Percentiles rank a stretch among this genome's conserved stretches.
Evolutionary conservation across 53 echinoderm and acorn worm genomes (phyloP).

Genomic region (Paracentrotus lividus): DNA sequence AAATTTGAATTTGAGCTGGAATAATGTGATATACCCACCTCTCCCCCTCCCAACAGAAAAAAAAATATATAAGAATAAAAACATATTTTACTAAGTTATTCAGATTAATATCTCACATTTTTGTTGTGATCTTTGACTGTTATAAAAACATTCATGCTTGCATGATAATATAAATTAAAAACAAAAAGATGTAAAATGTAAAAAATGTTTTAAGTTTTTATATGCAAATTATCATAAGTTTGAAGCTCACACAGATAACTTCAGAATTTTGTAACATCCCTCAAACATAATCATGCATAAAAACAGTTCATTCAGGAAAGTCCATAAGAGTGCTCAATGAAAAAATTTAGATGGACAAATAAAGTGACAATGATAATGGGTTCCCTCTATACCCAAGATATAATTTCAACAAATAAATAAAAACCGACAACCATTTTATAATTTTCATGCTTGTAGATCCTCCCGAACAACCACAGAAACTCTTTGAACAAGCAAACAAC

Average conservation of each 20-base stretch:
- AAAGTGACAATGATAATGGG: not conserved
- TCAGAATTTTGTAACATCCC: not conserved
- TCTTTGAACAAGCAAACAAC: not conserved
- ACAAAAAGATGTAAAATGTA: too few species aligned
- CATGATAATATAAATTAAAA: too few species aligned
- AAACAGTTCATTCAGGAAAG: not conserved
- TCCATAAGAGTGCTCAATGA: not conserved
- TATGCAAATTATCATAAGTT: not conserved
- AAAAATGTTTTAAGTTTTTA: not conserved
- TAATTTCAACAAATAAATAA: not conserved
- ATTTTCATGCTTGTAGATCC: conserved; percentile 13
- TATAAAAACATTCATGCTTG: too few species aligned
- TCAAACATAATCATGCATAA: conserved; percentile 2
- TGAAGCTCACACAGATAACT: not conserved
- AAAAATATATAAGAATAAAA: too few species aligned
- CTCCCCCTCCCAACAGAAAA: too few species aligned
- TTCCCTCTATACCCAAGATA: not conserved
- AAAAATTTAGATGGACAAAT: not conserved
- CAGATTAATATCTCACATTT: too few species aligned
- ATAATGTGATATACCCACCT: too few species aligned
- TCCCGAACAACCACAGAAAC: not conserved
- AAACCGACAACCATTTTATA: not conserved
- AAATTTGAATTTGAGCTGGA: too few species aligned
- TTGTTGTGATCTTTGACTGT: too few species aligned
- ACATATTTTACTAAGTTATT: not conserved